Evolutionary conservation across 2,888 invertebrate genomes (phyloP).

Genomic region (Plutella xylostella): DNA sequence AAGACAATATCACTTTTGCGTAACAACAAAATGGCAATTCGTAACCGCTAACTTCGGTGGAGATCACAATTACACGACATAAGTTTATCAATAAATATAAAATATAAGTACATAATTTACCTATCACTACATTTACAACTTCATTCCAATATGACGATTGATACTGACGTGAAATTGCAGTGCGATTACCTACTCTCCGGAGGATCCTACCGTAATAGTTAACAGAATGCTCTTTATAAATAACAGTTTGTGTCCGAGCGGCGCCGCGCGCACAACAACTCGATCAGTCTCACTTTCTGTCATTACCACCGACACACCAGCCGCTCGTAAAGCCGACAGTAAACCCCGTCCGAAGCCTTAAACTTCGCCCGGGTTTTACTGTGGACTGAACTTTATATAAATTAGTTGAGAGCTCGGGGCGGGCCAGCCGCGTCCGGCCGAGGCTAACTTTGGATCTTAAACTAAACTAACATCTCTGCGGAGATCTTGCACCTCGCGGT

Average conservation of each 20-base stretch:
- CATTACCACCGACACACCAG: conserved; percentile 53
- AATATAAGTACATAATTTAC: conserved; percentile 65
- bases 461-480: conserved; percentile 41
- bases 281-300: conserved; percentile 69
- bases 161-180: conserved; percentile 58
- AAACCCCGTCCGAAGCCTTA: conserved; percentile 29
- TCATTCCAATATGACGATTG: conserved; percentile 62
- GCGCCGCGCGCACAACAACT: conserved; percentile 32
- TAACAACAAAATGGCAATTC: conserved; percentile 64
- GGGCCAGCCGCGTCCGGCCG: conserved; percentile 45
- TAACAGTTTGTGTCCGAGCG: conserved; percentile 22
- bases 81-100: conserved; percentile 32
- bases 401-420: conserved; percentile 39
- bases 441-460: conserved; percentile 25
- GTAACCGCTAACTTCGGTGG: conserved; percentile 68
- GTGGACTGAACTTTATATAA: conserved; percentile 20
- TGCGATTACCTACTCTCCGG: conserved; percentile 38
- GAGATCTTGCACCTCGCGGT: conserved; percentile 32
- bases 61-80: conserved; percentile 68
- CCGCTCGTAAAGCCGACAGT: conserved; percentile 40
- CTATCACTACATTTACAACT: conserved; percentile 56
- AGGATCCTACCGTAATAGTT: conserved; percentile 55
- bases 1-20: conserved; percentile 36
- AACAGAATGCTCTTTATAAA: conserved; percentile 50
- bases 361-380: conserved; percentile 30